Conservation (phyloP, 2,797 vertebrate species). For the Menidia menidia region DNA sequence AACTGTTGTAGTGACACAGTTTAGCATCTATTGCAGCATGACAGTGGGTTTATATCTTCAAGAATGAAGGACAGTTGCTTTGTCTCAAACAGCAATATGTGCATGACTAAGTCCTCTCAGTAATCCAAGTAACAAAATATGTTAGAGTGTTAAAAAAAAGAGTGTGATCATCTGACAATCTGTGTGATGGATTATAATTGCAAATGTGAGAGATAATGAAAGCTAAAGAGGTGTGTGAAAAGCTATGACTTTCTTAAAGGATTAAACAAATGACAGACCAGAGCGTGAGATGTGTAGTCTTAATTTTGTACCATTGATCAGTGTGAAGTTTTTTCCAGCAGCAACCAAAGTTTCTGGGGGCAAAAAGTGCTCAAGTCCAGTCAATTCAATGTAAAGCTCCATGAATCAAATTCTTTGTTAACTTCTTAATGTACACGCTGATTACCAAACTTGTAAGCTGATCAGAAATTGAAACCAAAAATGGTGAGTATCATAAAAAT, state of each 20-base stretch:
- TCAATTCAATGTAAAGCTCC: neutral
- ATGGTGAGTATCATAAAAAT: slow-evolving; percentile 16
- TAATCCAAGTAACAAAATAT: neutral
- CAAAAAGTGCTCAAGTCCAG: neutral
- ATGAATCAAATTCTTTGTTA: neutral
- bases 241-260: neutral
- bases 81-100: neutral
- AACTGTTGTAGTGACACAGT: too few species aligned
- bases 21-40: neutral
- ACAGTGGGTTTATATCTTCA: neutral
- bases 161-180: neutral
- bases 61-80: neutral
- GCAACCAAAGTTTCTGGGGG: neutral
- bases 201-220: neutral
- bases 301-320: neutral
- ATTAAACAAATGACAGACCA: neutral
- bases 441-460: neutral
- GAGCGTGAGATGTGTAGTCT: neutral
- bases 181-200: neutral
- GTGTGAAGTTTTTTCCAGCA: neutral
- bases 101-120: neutral
- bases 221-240: neutral
- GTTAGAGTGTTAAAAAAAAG: neutral
- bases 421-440: neutral
- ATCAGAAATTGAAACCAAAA: slow-evolving; percentile 36